phyloP scores from a whole-genome alignment of 2,888 invertebrate genomes.

The Pinctada fucata region DNA sequence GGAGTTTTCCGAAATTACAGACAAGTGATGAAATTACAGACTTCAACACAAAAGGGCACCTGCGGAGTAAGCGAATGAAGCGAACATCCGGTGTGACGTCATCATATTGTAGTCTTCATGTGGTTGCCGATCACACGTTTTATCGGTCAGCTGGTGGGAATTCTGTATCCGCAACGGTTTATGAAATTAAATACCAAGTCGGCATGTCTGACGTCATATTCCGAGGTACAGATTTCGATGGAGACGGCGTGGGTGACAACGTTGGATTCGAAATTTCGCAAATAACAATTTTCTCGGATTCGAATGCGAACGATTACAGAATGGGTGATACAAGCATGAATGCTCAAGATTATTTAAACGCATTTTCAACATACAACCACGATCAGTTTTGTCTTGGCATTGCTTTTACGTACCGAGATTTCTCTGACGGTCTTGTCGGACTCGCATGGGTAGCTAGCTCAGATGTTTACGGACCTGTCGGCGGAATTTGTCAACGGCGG shows the following conservation, averaged over 20 bases:
- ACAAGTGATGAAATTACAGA: neutral
- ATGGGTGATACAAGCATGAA: conserved; percentile 40
- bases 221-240: conserved; percentile 70
- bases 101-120: conserved; percentile 58
- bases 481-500: conserved; percentile 66
- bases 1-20: neutral
- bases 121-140: conserved; percentile 71
- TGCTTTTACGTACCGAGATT: conserved; percentile 64
- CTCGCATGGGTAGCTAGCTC: conserved; percentile 67
- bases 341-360: conserved; percentile 54
- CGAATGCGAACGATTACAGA: conserved; percentile 38
- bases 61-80: neutral
- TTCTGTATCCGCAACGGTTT: conserved; percentile 49
- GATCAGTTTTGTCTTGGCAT: conserved; percentile 58
- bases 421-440: conserved; percentile 60
- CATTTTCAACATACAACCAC: conserved; percentile 62
- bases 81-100: conserved; percentile 13
- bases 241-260: conserved; percentile 68
- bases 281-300: conserved; percentile 55
- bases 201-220: conserved; percentile 69
- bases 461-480: conserved; percentile 48
- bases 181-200: conserved; percentile 62
- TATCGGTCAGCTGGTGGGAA: conserved; percentile 55
- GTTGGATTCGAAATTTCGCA: conserved; percentile 66
- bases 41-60: neutral